A percentile compares a stretch with the other conserved stretches of the same genome.
Conservation (phyloP, 2,888 invertebrate species). For the Polydrusus cervinus region DNA sequence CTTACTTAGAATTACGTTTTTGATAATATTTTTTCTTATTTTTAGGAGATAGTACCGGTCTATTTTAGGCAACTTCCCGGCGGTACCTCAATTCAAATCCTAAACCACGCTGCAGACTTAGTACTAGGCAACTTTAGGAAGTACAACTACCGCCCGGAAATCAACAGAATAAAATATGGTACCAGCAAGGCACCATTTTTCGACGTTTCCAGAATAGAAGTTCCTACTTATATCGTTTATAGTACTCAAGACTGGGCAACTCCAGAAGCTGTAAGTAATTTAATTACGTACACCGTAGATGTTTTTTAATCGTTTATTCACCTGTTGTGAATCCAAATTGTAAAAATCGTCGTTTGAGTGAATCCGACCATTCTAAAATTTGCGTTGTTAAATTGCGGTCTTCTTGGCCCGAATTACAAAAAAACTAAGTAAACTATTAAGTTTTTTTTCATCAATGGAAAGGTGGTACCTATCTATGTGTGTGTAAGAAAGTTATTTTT, state of each 20-base stretch:
- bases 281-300: background rate
- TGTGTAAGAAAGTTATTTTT: no score
- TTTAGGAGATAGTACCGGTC: conserved; percentile 66
- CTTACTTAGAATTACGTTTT: no score
- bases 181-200: conserved; percentile 73
- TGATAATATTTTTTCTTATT: no score
- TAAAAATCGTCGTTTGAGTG: no score
- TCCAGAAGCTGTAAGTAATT: conserved; percentile 71
- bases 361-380: no score
- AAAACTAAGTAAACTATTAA: no score
- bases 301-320: no score
- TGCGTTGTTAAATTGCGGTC: no score
- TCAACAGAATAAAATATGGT: conserved; percentile 72
- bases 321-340: no score
- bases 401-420: no score
- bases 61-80: conserved; percentile 68
- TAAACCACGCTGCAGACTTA: conserved; percentile 66
- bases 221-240: conserved; percentile 75
- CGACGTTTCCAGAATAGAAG: conserved; percentile 71
- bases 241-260: conserved; percentile 76
- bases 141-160: conserved; percentile 73
- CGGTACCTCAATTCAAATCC: conserved; percentile 67
- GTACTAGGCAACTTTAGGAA: conserved; percentile 71
- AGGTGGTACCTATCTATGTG: no score
- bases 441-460: no score